Percentiles rank a stretch among this genome's conserved stretches.
Conservation (phyloP, 1,140 invertebrate species). For the Octopus sinensis region DNA sequence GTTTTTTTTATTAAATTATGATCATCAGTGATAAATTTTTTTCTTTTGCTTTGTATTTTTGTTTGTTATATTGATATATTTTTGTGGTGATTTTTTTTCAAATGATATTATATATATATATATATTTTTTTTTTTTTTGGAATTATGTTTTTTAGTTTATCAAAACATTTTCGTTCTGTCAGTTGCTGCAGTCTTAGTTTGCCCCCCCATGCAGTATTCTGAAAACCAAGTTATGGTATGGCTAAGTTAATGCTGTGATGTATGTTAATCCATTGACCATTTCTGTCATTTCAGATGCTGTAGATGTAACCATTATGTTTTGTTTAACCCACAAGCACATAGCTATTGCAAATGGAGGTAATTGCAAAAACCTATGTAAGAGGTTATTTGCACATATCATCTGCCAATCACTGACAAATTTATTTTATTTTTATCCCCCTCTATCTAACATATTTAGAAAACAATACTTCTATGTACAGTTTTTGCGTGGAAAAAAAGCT, state of each 20-base stretch:
- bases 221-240: background rate
- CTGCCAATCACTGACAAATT: background rate
- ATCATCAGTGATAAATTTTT: too few relatives aligned
- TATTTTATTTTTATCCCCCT: background rate
- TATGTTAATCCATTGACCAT: background rate
- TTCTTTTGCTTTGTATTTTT: too few relatives aligned
- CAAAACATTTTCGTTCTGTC: background rate
- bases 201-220: background rate
- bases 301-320: conserved; percentile 6
- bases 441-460: background rate
- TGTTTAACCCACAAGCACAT: conserved; percentile 9
- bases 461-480: background rate
- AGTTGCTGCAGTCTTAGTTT: background rate
- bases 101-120: too few relatives aligned
- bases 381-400: conserved; percentile 13
- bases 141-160: background rate
- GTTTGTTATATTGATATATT: too few relatives aligned
- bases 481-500: too few relatives aligned
- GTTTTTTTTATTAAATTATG: too few relatives aligned
- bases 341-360: background rate
- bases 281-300: conserved; percentile 12
- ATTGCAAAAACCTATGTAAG: conserved; percentile 8
- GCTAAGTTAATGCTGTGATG: background rate
- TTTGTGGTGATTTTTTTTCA: too few relatives aligned
- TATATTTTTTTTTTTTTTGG: background rate